These are phyloP conservation scores for Brachyhypopomus occidentalis DNA, from an alignment of 2,113 vertebrate species.

Conservation along the genomic window DNA sequence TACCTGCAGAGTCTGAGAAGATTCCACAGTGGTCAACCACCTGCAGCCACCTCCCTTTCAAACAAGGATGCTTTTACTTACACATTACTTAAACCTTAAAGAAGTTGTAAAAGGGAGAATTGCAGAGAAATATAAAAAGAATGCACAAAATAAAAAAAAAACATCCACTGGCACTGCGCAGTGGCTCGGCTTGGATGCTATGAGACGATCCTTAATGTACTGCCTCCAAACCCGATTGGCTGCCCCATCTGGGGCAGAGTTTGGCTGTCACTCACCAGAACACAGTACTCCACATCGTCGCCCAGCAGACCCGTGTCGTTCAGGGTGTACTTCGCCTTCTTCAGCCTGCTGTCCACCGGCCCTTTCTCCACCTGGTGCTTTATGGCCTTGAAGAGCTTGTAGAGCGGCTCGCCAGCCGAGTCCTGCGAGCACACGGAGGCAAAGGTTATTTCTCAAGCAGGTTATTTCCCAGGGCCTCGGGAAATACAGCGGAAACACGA, in stretches of 20 bases:
- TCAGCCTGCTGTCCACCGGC: slow-evolving; percentile 90
- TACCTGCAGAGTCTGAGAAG: slow-evolving; percentile 87
- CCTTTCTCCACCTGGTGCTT: slow-evolving; percentile 98
- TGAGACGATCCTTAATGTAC: too few relatives aligned
- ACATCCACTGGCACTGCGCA: too few relatives aligned
- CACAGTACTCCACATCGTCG: slow-evolving; percentile 90
- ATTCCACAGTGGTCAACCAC: slow-evolving; percentile 36
- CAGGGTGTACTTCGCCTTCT: slow-evolving; percentile 96
- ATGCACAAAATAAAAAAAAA: too few relatives aligned
- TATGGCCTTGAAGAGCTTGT: slow-evolving; percentile 95
- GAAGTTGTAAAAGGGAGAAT: too few relatives aligned
- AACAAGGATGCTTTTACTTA: neutral
- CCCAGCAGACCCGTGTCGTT: slow-evolving; percentile 95
- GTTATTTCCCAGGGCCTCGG: neutral
- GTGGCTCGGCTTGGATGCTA: too few relatives aligned
- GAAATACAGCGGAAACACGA: neutral
- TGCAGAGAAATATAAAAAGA: too few relatives aligned
- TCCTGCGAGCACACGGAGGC: slow-evolving; percentile 75
- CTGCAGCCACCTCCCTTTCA: neutral
- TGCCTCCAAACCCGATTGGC: too few relatives aligned
- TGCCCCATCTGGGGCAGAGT: too few relatives aligned
- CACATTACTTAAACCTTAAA: too few relatives aligned
- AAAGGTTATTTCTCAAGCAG: neutral
- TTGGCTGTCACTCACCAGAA: slow-evolving; percentile 78
- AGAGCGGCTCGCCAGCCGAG: slow-evolving; percentile 90